phyloP scores from a whole-genome alignment of 2,797 vertebrate species.

The Pseudomugil tenellus region DNA sequence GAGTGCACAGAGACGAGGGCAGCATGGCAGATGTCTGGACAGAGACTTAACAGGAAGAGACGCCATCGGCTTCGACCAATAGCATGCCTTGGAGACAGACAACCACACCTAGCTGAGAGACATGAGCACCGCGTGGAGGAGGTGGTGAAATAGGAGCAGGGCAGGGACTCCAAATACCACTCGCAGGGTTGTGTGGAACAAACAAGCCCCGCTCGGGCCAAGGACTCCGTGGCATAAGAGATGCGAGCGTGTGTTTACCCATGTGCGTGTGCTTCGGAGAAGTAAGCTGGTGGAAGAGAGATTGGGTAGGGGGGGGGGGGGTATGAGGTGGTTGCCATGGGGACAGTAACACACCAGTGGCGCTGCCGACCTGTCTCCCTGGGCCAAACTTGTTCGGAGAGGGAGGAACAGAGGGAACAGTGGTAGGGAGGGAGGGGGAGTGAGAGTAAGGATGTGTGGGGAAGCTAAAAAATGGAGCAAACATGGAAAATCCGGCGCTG shows the following conservation, averaged over 20 bases:
- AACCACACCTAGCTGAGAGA: conserved; percentile 75
- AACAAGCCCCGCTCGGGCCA: conserved; percentile 73
- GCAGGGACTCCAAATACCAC: conserved; percentile 76
- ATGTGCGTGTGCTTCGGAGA: conserved; percentile 66
- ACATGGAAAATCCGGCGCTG: conserved; percentile 25
- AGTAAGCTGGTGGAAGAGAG: conserved; percentile 62
- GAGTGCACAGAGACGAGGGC: conserved; percentile 6
- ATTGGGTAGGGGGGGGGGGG: conserved; percentile 20
- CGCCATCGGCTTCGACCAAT: conserved; percentile 54
- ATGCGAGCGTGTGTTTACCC: conserved; percentile 39
- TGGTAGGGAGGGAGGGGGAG: conserved; percentile 38
- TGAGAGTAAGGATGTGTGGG: conserved; percentile 23
- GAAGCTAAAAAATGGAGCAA: conserved; percentile 43
- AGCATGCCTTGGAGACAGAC: conserved; percentile 46
- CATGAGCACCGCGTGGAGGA: conserved; percentile 68
- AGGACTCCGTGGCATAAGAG: conserved; percentile 63
- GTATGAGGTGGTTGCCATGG: conserved; percentile 85
- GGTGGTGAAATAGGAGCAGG: conserved; percentile 82
- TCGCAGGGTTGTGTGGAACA: conserved; percentile 77
- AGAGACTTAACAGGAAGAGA: conserved; percentile 65
- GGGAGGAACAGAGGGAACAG: conserved; percentile 56
- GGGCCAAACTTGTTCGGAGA: conserved; percentile 82
- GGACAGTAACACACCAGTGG: conserved; percentile 88
- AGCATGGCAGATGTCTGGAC: conserved; percentile 54
- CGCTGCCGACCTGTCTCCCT: conserved; percentile 84